These are phyloP conservation scores for Ooceraea biroi DNA, from an alignment of 1,140 invertebrate species.

Conservation along the genomic window DNA sequence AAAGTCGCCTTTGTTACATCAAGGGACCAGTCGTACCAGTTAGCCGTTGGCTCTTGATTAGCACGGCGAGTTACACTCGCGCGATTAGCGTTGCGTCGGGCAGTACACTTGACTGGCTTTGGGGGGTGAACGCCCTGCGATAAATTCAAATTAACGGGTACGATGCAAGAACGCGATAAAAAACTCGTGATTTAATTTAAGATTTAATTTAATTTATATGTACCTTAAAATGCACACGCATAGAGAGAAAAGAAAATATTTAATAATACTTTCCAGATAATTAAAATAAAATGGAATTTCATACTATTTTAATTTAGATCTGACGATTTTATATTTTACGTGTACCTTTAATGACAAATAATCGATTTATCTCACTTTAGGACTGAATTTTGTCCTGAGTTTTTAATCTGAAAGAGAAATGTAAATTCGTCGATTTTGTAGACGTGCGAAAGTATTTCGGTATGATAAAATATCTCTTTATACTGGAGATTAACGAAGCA, in stretches of 20 bases:
- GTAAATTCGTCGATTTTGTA: not conserved
- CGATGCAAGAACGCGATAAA: not conserved
- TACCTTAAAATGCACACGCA: no score
- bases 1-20: constrained; percentile 47
- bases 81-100: constrained; percentile 19
- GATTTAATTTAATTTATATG: not conserved
- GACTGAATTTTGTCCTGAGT: no score
- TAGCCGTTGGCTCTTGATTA: constrained; percentile 35
- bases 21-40: constrained; percentile 22
- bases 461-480: not conserved
- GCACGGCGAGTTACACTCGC: constrained; percentile 22
- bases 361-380: no score
- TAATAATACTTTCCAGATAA: no score
- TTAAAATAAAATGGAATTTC: no score
- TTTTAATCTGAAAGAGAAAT: no score
- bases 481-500: constrained; percentile 7
- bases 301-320: no score
- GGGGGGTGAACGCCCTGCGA: not conserved
- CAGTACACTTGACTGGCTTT: not conserved
- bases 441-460: not conserved
- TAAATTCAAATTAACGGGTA: not conserved
- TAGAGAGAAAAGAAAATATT: no score
- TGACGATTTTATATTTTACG: no score
- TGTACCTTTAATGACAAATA: no score
- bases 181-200: not conserved